Base-by-base conservation (phyloP, 37 sponge, comb jelly and placozoan species). In the Bolinopsis microptera region DNA sequence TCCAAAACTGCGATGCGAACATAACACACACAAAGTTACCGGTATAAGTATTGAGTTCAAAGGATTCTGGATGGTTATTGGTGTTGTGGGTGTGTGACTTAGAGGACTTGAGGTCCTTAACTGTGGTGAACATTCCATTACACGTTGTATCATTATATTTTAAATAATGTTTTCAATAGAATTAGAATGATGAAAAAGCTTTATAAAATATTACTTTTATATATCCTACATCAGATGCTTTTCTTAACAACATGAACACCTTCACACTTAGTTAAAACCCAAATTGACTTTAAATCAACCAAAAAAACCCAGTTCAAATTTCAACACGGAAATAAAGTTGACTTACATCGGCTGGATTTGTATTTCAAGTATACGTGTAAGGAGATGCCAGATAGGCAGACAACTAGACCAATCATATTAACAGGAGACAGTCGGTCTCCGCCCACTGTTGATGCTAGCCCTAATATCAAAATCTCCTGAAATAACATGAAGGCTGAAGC, bases 381-480 rank as follows among this genome's bases (percentile, higher is more conserved):
- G 36, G 95, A 35, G 24, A 98, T 96, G 27, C 99, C 99, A 2
- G 83, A 13, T 32, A 98, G 72, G 93, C 99, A 98, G 39, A 98
- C 86, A 23, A 95, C 94, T 95, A 97, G 95, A 2, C 99, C 99
- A 31, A 83, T 83, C 22, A 96, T 92, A 86, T 98, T 98, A 80
- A 98, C 40, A 18, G 93, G n/a, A 25, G 83, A 92, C 37, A 96
- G 92, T 0, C 40, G 25, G 72, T 95, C 96, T 16, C 95, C 95
- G 39, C 96, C 96, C 92, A 95, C 94, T 0, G 96, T 32, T 22
- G 95, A 94, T 9, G 97, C 95, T 18, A 98, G 93, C 32, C 93
- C 94, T 82, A 98, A 94, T 8, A 94, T 96, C 13, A 96, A 18
- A 5, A 98, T 93, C 86, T 98, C 98, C 98, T 97, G 94, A 8